Evolutionary conservation across 2,888 invertebrate genomes (phyloP).

Genomic region (Drosophila kuntzei): DNA sequence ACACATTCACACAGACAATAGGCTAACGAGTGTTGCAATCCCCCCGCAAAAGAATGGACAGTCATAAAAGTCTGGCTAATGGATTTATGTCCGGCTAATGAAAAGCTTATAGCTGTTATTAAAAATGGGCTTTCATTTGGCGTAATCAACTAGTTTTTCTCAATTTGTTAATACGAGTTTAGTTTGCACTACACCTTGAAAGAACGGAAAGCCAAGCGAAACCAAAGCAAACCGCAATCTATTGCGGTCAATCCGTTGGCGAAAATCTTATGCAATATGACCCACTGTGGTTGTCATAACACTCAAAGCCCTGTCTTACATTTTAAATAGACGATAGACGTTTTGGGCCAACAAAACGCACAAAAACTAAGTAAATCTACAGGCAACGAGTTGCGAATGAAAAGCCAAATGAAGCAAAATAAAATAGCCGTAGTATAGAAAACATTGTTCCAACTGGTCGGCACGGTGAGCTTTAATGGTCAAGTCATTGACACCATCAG

Average conservation of each 20-base stretch:
- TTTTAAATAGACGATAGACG: constrained; percentile 39
- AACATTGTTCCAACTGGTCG: constrained; percentile 31
- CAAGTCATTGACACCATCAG: constrained; percentile 60
- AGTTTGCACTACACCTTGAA: constrained; percentile 55
- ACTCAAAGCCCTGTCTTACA: constrained; percentile 47
- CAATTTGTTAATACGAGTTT: background rate
- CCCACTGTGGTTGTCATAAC: constrained; percentile 51
- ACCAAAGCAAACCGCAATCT: constrained; percentile 26
- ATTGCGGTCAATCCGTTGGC: constrained; percentile 13
- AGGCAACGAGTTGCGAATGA: constrained; percentile 26
- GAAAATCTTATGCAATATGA: constrained; percentile 43
- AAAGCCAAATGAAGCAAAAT: constrained; percentile 21
- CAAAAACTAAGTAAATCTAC: constrained; percentile 18
- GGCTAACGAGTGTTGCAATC: constrained; percentile 50
- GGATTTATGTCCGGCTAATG: constrained; percentile 25
- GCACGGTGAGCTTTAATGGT: constrained; percentile 52
- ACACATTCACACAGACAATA: constrained; percentile 39
- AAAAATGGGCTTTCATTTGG: background rate
- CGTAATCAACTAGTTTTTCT: background rate
- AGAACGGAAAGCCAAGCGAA: constrained; percentile 37
- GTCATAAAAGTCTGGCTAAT: constrained; percentile 53
- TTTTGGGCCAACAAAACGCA: constrained; percentile 29
- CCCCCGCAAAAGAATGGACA: constrained; percentile 37
- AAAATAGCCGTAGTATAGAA: constrained; percentile 27
- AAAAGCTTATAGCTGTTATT: constrained; percentile 8